A percentile compares a stretch with the other conserved stretches of the same genome.
Evolutionary conservation across 1,140 invertebrate species (phyloP).

Genomic region (Bombus affinis): DNA sequence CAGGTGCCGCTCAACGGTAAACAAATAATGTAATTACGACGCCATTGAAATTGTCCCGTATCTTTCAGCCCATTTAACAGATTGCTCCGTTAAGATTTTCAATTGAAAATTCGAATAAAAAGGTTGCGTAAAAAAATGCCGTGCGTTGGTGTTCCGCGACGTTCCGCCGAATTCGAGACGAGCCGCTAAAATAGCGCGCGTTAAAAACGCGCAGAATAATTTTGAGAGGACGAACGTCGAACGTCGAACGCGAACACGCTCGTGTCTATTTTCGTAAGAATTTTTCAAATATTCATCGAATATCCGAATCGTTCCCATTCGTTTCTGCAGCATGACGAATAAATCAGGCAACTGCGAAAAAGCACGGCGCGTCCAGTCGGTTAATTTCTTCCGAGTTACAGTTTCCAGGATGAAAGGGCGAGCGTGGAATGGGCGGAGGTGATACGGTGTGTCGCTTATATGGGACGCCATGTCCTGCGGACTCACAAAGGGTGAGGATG

Average conservation of each 20-base stretch:
- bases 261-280: no score
- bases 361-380: slow-evolving; percentile 57
- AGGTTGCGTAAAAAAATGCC: no score
- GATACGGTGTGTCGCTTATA: slow-evolving; percentile 67
- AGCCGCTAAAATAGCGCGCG: neutral
- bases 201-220: no score
- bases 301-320: neutral
- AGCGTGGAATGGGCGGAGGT: slow-evolving; percentile 45
- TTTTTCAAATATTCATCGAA: neutral
- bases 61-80: neutral
- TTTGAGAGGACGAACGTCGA: no score
- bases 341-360: slow-evolving; percentile 49
- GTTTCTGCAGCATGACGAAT: slow-evolving; percentile 6
- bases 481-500: slow-evolving; percentile 70
- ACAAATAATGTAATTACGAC: slow-evolving; percentile 50
- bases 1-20: slow-evolving; percentile 51
- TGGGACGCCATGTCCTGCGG: slow-evolving; percentile 52
- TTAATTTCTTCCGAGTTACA: slow-evolving; percentile 69
- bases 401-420: slow-evolving; percentile 50
- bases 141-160: neutral
- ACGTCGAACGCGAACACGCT: no score
- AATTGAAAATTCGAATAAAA: neutral
- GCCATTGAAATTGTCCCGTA: slow-evolving; percentile 23
- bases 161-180: neutral
- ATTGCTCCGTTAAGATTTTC: neutral